Evolutionary conservation across 2,797 vertebrate genomes (phyloP).

Genomic region (Bovichtus diacanthus): DNA sequence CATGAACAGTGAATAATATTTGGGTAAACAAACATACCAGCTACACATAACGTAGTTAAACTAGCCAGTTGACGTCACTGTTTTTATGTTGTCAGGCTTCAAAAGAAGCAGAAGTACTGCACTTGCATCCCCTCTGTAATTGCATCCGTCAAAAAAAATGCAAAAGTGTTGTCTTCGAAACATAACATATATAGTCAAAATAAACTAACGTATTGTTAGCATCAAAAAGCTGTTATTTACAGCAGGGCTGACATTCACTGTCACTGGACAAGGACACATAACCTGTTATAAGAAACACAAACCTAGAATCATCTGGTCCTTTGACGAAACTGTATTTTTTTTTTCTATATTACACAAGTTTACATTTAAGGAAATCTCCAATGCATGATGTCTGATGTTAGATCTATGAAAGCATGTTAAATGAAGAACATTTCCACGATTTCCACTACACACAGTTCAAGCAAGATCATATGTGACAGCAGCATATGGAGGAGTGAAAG

Average conservation of each 20-base stretch:
- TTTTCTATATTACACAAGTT: neutral
- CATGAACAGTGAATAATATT: too few species aligned
- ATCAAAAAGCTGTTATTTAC: neutral
- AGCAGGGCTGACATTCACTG: conserved; percentile 2
- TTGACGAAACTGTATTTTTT: neutral
- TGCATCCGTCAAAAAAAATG: neutral
- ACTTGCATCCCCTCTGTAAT: neutral
- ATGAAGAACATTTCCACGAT: too few species aligned
- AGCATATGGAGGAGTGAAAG: neutral
- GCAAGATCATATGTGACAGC: neutral
- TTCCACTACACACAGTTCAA: too few species aligned
- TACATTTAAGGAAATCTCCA: neutral
- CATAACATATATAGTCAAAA: neutral
- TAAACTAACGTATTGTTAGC: neutral
- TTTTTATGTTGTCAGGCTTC: conserved; percentile 8
- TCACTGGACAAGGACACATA: conserved; percentile 5
- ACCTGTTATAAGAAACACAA: neutral
- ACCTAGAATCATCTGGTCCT: neutral
- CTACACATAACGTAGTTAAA: too few species aligned
- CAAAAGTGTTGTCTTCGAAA: neutral
- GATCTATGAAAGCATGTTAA: neutral
- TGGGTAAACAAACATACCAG: too few species aligned
- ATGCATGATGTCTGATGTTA: neutral
- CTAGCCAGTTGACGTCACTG: too few species aligned
- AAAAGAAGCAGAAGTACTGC: neutral